Conservation (phyloP, 2,888 invertebrate genomes). For the Chymomyza fuscimana region DNA sequence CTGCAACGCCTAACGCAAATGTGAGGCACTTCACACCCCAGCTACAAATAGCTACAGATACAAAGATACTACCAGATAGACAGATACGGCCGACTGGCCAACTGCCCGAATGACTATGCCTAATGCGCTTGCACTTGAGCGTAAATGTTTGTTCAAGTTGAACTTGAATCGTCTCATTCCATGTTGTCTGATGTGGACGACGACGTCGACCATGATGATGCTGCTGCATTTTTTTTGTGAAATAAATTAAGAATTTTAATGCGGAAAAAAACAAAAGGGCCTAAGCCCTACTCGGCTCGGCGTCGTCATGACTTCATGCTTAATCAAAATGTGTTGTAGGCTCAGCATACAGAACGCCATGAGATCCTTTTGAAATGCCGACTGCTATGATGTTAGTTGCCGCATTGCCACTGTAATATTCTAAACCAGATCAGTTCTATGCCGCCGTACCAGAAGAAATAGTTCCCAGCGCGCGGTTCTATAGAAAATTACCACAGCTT, state of each 20-base stretch:
- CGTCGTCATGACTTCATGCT: conserved; percentile 66
- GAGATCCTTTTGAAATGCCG: conserved; percentile 68
- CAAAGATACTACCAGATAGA: neutral
- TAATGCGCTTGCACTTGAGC: conserved; percentile 66
- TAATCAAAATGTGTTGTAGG: conserved; percentile 71
- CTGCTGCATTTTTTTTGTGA: conserved; percentile 33
- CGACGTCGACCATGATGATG: conserved; percentile 46
- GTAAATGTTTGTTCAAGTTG: conserved; percentile 48
- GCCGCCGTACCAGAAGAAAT: conserved; percentile 25
- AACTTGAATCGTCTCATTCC: conserved; percentile 31
- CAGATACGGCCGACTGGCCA: neutral
- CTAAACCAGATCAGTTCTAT: conserved; percentile 68
- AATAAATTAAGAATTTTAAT: conserved; percentile 72
- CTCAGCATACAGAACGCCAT: conserved; percentile 29
- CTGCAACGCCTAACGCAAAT: conserved; percentile 36
- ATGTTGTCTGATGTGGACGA: conserved; percentile 21
- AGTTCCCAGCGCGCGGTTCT: conserved; percentile 33
- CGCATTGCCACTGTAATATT: conserved; percentile 64
- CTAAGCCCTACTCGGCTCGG: conserved; percentile 17
- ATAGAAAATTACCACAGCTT: conserved; percentile 61
- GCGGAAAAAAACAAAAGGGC: conserved; percentile 58
- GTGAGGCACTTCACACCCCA: conserved; percentile 67
- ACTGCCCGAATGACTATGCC: conserved; percentile 62
- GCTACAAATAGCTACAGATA: conserved; percentile 44
- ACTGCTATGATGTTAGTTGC: conserved; percentile 16